Evolutionary conservation across 2,888 invertebrate species (phyloP), one percentile per base, ranked within the genome.

Genomic region (Metopia argyrocephala): DNA sequence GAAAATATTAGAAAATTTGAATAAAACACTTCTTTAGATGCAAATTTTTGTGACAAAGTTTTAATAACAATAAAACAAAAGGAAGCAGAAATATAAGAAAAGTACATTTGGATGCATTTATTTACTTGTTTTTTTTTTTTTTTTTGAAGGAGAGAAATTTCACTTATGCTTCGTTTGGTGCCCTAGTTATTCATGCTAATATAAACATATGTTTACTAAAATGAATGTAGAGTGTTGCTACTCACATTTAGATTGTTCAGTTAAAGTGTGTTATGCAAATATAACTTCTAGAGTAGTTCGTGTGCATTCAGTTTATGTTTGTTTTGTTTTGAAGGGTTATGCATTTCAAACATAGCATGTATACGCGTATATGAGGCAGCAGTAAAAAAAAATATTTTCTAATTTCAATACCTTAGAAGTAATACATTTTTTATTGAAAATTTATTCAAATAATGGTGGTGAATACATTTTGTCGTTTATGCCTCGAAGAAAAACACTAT

Each of bases 251-350:
- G 74, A 74, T 54, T 78, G 71, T 78, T 78, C 61, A 73, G 70
- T 70, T 76, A 75, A 81, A 81, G 81, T 81, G 74, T 74, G 81
- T 78, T 81, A 78, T 70, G 78, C 78, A 81, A 81, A 81, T 81
- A 78, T 81, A 66, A 81, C 81, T 81, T 81, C 74, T 78, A 75
- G 78, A 78, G 66, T 75, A 78, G 78, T 81, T 81, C 81, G 78
- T 81, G 81, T 78, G 78, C 74, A 81, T 81, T 78, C 65, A 81
- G 81, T 78, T 66, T 48, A 78, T 74, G 74, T 75, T 78, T 81
- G 65, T 76, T 78, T 74, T 69, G 52, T 61, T 18, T 65, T 12
- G 21, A 71, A 71, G 71, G 75, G 50, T 71, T 78, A 59, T 54
- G 18, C 65, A 65, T 65, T 59, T 50, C 20, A 46, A 45, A 38